Evolutionary conservation across 37 sponge, comb jelly and placozoan species (phyloP), one percentile per base, ranked within the genome.

Genomic region (Aphrocallistes beatrix): DNA sequence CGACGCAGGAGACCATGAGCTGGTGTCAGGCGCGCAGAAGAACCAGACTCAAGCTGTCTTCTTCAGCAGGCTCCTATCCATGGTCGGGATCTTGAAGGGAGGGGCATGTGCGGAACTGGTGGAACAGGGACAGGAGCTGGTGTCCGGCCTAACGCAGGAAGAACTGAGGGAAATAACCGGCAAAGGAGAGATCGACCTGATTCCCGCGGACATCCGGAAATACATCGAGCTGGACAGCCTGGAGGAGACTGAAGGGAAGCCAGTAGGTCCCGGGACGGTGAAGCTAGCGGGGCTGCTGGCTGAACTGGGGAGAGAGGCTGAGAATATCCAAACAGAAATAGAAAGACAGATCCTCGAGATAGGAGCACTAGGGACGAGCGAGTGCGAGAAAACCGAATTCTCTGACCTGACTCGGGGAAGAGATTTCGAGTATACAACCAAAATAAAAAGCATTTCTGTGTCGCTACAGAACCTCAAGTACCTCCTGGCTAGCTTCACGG

Each of bases 391-490:
- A 30, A 13, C 6, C 10, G 75, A 60, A 30, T 60, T 32, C 3
- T 3, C 25, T 32, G 75, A 60, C 34, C 75, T 60, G 25, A 60
- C n/a, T 3, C 75, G n/a, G 1, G 75, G 75, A 3, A 60, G n/a
- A 19, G 3, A 30, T 25, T 3, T 60, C 28, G 75, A 60, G n/a
- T 60, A 30, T 60, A 60, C 21, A 32, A 60, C 75, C 3, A 60
- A 60, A 60, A 60, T 60, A 60, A 60, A 60, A 60, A 60, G 75
- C 75, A 60, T 60, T 60, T 60, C 75, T 13, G 75, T 30, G 10
- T 60, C 75, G 3, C 10, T 60, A 6, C 75, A 60, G 34, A 60
- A 60, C 75, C 21, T 60, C 10, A 60, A 60, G n/a, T 60, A 32
- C 32, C 34, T 60, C 10, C 34, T 60, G 34, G 34, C 34, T 60